Evolutionary conservation across 2,797 vertebrate genomes (phyloP), one percentile per base, ranked within the genome.

Genomic region (Lophotriccus pileatus): DNA sequence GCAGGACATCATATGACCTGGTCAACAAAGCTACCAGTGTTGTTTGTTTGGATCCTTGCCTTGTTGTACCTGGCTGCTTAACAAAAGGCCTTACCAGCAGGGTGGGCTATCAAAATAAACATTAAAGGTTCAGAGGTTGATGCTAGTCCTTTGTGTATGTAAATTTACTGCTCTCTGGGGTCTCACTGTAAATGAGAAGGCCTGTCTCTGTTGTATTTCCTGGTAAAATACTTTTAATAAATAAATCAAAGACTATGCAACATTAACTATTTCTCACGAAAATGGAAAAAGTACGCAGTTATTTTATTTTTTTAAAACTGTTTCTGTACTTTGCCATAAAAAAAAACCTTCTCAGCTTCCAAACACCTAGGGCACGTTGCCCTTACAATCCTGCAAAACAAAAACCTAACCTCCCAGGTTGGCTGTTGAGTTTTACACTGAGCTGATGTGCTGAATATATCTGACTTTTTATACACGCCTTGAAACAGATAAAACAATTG

Each of bases 41-140:
- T 92, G 83, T 95, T 77, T 87, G 97, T 93, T 83, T 90, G 60
- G 96, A 95, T 87, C 91, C 72, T 88, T 96, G 95, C 85, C 96
- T 97, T 96, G 97, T 98, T 97, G 97, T 98, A 98, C 98, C 98
- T 98, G 98, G 98, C 97, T 91, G 85, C 80, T 97, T 97, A 97
- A 99, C 98, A 98, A 99, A 98, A 98, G 98, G 95, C 94, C 90
- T 76, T 90, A 95, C 95, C 97, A 96, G 97, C 97, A 93, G 98
- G 96, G 97, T 96, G 97, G 97, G 97, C 97, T 97, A 97, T 98
- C 98, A 98, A 98, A 98, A 98, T 98, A 97, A 98, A 98, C 98
- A 98, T 97, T 97, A 98, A 98, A 98, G 98, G 98, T 97, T 97
- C 95, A 92, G 96, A 86, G 97, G 97, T 98, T 97, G 95, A 96